phyloP scores from a whole-genome alignment of 2,888 invertebrate species.

The Eledona agricola region DNA sequence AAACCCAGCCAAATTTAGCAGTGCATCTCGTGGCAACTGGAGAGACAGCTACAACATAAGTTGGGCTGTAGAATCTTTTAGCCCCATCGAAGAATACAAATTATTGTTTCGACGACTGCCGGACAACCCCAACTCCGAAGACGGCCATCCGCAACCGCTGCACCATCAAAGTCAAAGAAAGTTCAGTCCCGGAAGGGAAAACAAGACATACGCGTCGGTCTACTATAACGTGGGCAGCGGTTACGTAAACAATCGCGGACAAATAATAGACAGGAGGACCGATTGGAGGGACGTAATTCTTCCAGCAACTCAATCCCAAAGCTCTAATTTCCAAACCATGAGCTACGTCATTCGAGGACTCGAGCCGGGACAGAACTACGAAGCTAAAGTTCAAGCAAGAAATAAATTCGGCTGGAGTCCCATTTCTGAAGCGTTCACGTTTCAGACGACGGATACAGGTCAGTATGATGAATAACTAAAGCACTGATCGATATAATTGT shows the following conservation, averaged over 20 bases:
- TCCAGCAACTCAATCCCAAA: conserved; percentile 62
- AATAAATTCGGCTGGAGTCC: conserved; percentile 76
- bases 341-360: conserved; percentile 73
- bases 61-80: conserved; percentile 73
- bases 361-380: conserved; percentile 72
- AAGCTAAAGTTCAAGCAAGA: conserved; percentile 72
- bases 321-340: conserved; percentile 69
- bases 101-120: conserved; percentile 71
- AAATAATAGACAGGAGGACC: conserved; percentile 60
- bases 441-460: conserved; percentile 72
- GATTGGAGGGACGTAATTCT: conserved; percentile 70
- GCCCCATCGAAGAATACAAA: conserved; percentile 74
- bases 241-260: conserved; percentile 55
- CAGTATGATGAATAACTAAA: conserved; percentile 50
- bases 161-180: conserved; percentile 63
- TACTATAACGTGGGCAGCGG: conserved; percentile 54
- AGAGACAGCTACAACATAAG: conserved; percentile 72
- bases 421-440: conserved; percentile 70
- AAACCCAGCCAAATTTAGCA: conserved; percentile 71
- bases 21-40: conserved; percentile 69
- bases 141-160: conserved; percentile 62
- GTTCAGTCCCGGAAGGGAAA: conserved; percentile 56
- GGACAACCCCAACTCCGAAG: conserved; percentile 58
- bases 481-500: conserved; percentile 10
- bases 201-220: conserved; percentile 55